Conservation (phyloP, 2,113 vertebrate species). For the Sander vitreus region DNA sequence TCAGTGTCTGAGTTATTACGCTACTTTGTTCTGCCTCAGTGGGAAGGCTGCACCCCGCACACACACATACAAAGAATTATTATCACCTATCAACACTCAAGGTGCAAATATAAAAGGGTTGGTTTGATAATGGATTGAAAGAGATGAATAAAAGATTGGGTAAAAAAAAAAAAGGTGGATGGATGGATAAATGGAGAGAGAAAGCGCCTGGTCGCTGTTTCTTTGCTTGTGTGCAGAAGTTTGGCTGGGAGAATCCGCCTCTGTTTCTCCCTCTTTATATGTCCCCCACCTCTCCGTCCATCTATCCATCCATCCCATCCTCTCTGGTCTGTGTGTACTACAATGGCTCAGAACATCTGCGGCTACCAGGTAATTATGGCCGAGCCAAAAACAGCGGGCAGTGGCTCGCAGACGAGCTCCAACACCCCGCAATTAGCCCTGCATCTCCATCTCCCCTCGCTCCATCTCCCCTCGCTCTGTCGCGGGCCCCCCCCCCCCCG, state of each 20-base stretch:
- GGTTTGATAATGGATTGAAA: slow-evolving; percentile 75
- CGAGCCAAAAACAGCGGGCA: slow-evolving; percentile 69
- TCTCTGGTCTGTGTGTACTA: slow-evolving; percentile 58
- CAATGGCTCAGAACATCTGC: slow-evolving; percentile 74
- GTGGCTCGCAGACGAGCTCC: slow-evolving; percentile 45
- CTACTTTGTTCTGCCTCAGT: slow-evolving; percentile 81
- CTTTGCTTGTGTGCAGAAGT: slow-evolving; percentile 62
- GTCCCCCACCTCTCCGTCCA: slow-evolving; percentile 43
- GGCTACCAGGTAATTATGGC: slow-evolving; percentile 73
- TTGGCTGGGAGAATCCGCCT: slow-evolving; percentile 32
- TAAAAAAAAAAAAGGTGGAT: slow-evolving; percentile 27
- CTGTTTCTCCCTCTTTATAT: slow-evolving; percentile 12
- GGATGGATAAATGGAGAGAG: slow-evolving; percentile 39
- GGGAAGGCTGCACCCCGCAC: slow-evolving; percentile 61
- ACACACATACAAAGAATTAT: slow-evolving; percentile 60
- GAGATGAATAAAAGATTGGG: slow-evolving; percentile 66
- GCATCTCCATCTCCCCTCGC: slow-evolving; percentile 56
- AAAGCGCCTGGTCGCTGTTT: slow-evolving; percentile 43
- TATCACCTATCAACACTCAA: slow-evolving; percentile 77
- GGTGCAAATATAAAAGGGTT: slow-evolving; percentile 79
- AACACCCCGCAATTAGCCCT: slow-evolving; percentile 74
- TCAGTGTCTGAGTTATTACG: slow-evolving; percentile 81
- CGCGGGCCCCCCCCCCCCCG: slow-evolving; percentile 19
- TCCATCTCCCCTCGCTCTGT: neutral
- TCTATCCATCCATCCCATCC: slow-evolving; percentile 42